Evolutionary conservation across 1,140 invertebrate genomes (phyloP).

Genomic region (Pectinophora gossypiella): DNA sequence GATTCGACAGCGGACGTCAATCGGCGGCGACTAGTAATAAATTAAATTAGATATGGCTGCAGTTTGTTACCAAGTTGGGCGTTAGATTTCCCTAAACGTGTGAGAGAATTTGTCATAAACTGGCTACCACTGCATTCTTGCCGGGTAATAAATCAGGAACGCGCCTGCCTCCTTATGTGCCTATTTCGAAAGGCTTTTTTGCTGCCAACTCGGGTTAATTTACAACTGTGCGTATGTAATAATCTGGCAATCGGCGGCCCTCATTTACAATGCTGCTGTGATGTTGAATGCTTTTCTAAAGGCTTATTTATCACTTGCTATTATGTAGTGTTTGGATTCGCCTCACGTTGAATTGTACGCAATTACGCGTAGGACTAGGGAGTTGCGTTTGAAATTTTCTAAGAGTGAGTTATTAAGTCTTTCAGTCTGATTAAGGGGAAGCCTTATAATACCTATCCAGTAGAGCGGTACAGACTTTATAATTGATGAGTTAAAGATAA

Average conservation of each 20-base stretch:
- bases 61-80: constrained; percentile 12
- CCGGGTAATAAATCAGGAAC: constrained; percentile 15
- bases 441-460: too few relatives aligned
- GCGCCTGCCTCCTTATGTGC: constrained; percentile 5
- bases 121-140: not conserved
- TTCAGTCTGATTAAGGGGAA: too few relatives aligned
- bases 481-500: too few relatives aligned
- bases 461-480: too few relatives aligned
- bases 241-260: not conserved
- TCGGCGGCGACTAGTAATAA: constrained; percentile 21
- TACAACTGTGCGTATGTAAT: not conserved
- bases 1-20: too few relatives aligned
- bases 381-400: too few relatives aligned
- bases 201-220: constrained; percentile 15
- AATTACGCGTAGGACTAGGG: too few relatives aligned
- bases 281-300: too few relatives aligned
- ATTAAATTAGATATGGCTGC: constrained; percentile 15
- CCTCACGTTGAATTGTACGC: too few relatives aligned
- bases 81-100: constrained; percentile 21
- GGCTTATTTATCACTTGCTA: too few relatives aligned
- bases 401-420: too few relatives aligned
- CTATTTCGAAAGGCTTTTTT: constrained; percentile 19
- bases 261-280: not conserved
- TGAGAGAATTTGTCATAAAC: constrained; percentile 27
- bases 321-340: too few relatives aligned